Evolutionary conservation across 2,113 vertebrate genomes (phyloP), one percentile per base, ranked within the genome.

Genomic region (Xenopus tropicalis): DNA sequence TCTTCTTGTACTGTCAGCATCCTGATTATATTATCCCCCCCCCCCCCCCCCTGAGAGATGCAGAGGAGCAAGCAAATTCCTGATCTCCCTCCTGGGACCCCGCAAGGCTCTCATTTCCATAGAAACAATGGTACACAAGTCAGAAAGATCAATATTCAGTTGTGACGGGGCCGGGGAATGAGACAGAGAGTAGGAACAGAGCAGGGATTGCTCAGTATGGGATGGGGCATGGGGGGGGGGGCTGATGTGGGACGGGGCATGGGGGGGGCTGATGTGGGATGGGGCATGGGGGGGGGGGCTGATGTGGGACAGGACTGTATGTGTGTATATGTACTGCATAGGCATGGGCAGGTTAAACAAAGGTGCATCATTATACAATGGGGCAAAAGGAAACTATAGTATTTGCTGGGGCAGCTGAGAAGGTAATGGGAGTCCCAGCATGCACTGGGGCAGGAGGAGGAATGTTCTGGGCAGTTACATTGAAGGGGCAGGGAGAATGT

Each of bases 121-220:
- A 86, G 87, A 79, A 86, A 61, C 37, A 77, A 80, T 0, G 65
- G 84, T 80, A 83, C 84, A 85, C 79, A 29, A 84, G 83, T 82
- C 82, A 25, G 71, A 79, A 78, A 12, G 63, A 86, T 86, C 78
- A 0, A 88, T 87, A 81, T 54, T 66, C 54, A 56, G 73, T 25
- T 7, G 57, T 3, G 58, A 78, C 63, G 68, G 81, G 78, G 62
- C 48, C 23, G 23, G 13, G 11, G 64, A 51, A 25, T 13, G 6
- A 24, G 59, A n/a, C n/a, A n/a, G n/a, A 51, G 14, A 20, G 57
- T 16, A 12, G 23, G 19, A 42, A 11, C 29, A 37, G 29, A 37
- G 29, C 29, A 9, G 21, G 0, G 16, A 23, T 59, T 11, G 57
- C 12, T 20, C 11, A 37, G 16, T 20, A 10, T n/a, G 13, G 17